Conservation (phyloP, 2,888 invertebrate genomes). For the Limnephilus auricula region DNA sequence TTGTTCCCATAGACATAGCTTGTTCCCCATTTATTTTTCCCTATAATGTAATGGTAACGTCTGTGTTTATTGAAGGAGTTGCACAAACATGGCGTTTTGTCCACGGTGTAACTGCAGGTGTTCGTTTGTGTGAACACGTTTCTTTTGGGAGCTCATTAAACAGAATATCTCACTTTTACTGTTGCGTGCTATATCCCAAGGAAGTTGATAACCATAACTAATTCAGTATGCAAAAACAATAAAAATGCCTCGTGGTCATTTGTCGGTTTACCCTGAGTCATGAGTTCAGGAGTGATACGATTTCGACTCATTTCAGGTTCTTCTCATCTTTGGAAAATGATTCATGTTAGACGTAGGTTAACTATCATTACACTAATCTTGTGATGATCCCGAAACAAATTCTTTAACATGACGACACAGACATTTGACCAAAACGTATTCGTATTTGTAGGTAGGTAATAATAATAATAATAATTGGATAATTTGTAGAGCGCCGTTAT, state of each 20-base stretch:
- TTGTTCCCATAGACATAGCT: no score
- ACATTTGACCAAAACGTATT: background rate
- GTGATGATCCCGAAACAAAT: background rate
- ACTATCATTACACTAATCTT: background rate
- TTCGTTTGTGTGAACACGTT: constrained; percentile 3
- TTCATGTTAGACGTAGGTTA: background rate
- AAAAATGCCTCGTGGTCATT: background rate
- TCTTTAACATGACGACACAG: background rate
- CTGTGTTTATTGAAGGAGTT: constrained; percentile 21
- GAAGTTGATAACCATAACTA: background rate
- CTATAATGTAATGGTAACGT: constrained; percentile 8
- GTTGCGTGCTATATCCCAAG: background rate
- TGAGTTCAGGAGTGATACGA: background rate
- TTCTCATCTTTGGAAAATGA: background rate
- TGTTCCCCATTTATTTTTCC: background rate
- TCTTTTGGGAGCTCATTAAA: constrained; percentile 8
- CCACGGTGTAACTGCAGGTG: constrained; percentile 1
- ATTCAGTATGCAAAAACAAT: background rate
- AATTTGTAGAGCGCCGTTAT: no score
- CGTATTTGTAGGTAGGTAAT: background rate
- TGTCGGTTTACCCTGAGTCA: background rate
- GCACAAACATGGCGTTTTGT: constrained; percentile 20
- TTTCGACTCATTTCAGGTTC: background rate
- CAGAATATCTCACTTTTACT: constrained; percentile 8
- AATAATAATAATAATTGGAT: no score